These are phyloP conservation scores for Mola mola DNA, from an alignment of 2,113 vertebrate genomes.

Conservation along the genomic window DNA sequence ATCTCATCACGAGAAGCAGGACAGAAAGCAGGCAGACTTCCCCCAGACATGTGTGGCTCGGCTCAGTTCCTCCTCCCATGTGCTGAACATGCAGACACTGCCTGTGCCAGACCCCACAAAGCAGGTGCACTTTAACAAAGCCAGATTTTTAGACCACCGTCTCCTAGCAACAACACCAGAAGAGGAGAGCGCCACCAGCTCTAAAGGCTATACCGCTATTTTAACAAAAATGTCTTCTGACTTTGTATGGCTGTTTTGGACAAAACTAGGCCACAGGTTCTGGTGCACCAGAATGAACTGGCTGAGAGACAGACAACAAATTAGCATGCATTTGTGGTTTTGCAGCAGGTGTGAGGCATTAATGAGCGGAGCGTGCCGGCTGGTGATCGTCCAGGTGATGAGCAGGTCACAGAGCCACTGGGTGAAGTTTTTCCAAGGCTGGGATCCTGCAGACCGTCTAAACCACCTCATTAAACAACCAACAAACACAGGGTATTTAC, in stretches of 20 bases:
- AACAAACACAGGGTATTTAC: conserved; percentile 5
- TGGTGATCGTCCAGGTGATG: conserved; percentile 28
- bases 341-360: conserved; percentile 29
- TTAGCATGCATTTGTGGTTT: background rate
- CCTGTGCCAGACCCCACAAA: conserved; percentile 48
- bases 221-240: conserved; percentile 62
- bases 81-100: conserved; percentile 42
- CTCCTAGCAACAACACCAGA: conserved; percentile 80
- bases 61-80: conserved; percentile 33
- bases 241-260: conserved; percentile 66
- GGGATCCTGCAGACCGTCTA: conserved; percentile 33
- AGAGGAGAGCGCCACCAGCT: conserved; percentile 54
- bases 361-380: background rate
- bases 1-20: conserved; percentile 36
- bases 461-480: conserved; percentile 37
- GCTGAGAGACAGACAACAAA: conserved; percentile 10
- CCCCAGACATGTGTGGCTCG: conserved; percentile 30
- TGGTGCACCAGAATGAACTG: conserved; percentile 30
- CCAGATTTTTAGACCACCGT: conserved; percentile 70
- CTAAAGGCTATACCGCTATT: conserved; percentile 40
- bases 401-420: conserved; percentile 52
- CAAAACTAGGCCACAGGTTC: conserved; percentile 62
- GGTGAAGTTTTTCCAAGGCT: conserved; percentile 25
- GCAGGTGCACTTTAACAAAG: conserved; percentile 68
- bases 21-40: conserved; percentile 19